phyloP scores from a whole-genome alignment of 2,888 invertebrate genomes.

The Cotesia congregata region DNA sequence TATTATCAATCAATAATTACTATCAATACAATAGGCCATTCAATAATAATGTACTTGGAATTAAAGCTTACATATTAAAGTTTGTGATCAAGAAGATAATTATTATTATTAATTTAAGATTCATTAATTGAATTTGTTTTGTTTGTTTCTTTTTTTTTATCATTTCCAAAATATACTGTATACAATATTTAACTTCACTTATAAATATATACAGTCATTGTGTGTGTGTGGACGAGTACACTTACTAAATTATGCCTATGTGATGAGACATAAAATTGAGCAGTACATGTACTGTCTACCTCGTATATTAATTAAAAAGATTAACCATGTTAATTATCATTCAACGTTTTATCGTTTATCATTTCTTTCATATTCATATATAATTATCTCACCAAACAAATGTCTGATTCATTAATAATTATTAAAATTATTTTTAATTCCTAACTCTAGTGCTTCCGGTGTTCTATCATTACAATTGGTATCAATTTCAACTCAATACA shows the following conservation, averaged over 20 bases:
- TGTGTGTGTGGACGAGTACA: conserved; percentile 58
- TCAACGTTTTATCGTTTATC: conserved; percentile 19
- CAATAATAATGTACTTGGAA: conserved; percentile 45
- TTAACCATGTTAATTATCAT: conserved; percentile 49
- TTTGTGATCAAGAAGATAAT: conserved; percentile 36
- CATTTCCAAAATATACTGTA: conserved; percentile 69
- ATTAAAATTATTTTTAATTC: conserved; percentile 39
- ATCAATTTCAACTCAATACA: conserved; percentile 6
- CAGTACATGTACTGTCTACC: conserved; percentile 63
- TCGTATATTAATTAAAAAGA: conserved; percentile 57
- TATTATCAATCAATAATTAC: conserved; percentile 34
- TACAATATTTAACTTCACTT: conserved; percentile 69
- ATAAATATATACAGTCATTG: conserved; percentile 68
- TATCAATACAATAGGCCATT: conserved; percentile 49
- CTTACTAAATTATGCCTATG: conserved; percentile 61
- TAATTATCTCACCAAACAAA: background rate
- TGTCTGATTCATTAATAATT: background rate
- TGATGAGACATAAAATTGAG: conserved; percentile 63
- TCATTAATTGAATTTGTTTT: conserved; percentile 60
- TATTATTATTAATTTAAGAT: conserved; percentile 49
- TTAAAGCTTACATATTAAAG: conserved; percentile 38
- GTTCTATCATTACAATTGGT: conserved; percentile 33
- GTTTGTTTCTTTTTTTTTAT: background rate
- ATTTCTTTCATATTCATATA: conserved; percentile 36
- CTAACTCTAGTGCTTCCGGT: conserved; percentile 50